These are phyloP conservation scores for Peromyscus maniculatus DNA, from an alignment of 2,113 vertebrate species.

Conservation along the genomic window DNA sequence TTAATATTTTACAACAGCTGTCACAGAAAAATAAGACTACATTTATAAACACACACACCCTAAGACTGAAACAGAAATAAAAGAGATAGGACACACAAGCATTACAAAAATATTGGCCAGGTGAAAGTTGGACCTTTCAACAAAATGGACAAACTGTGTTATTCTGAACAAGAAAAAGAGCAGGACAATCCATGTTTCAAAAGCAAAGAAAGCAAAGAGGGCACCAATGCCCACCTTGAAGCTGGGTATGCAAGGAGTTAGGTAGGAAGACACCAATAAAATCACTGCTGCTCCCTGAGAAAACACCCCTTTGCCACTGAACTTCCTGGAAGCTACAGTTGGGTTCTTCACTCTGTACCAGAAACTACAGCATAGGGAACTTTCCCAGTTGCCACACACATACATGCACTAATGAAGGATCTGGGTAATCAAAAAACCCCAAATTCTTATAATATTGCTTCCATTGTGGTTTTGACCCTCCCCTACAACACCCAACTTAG, in stretches of 20 bases:
- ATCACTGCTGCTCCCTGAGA: no score
- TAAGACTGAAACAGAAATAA: neutral
- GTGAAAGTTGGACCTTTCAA: neutral
- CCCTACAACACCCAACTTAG: neutral
- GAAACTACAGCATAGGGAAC: neutral
- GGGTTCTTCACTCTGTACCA: neutral
- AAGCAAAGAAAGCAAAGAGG: neutral
- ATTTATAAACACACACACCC: neutral
- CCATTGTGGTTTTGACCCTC: neutral
- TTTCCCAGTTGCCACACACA: neutral
- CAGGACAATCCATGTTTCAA: neutral
- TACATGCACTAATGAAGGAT: neutral
- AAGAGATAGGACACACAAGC: neutral
- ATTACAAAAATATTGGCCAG: neutral
- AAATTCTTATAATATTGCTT: neutral
- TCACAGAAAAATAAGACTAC: no score
- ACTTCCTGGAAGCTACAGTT: neutral
- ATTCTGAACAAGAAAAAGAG: neutral
- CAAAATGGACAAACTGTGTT: neutral
- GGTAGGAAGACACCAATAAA: no score
- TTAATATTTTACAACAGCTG: neutral
- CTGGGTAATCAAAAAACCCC: neutral
- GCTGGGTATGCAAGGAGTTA: no score
- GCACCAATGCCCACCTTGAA: neutral
- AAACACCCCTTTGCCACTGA: no score